These are phyloP conservation scores for Harpegnathos saltator DNA, from an alignment of 1,140 invertebrate species.

Conservation along the genomic window DNA sequence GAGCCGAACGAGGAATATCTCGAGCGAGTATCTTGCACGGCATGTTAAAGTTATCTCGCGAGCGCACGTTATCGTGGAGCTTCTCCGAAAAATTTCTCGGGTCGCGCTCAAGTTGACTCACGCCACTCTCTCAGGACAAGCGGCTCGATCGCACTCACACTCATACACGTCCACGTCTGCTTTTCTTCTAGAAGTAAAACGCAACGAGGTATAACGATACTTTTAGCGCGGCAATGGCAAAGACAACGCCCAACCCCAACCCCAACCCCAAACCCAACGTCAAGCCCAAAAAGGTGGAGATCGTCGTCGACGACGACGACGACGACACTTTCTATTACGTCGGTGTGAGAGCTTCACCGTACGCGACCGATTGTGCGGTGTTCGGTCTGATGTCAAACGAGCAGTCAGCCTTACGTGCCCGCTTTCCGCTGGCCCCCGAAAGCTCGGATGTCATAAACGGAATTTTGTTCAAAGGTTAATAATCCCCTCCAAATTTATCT, in stretches of 20 bases:
- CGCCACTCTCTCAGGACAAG: constrained; percentile 41
- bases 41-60: no score
- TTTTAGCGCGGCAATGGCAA: constrained; percentile 63
- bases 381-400: constrained; percentile 91
- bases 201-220: constrained; percentile 78
- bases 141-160: constrained; percentile 33
- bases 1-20: no score
- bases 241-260: constrained; percentile 61
- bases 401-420: constrained; percentile 88
- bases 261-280: constrained; percentile 74
- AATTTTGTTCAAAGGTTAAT: constrained; percentile 88
- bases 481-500: neutral
- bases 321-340: constrained; percentile 88
- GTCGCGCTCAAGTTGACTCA: neutral
- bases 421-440: constrained; percentile 87
- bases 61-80: no score
- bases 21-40: no score
- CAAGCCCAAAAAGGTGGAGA: constrained; percentile 78
- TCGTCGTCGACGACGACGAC: constrained; percentile 69
- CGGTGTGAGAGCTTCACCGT: constrained; percentile 92
- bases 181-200: constrained; percentile 83
- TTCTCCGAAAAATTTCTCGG: no score
- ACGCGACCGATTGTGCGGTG: constrained; percentile 90
- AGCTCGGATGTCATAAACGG: constrained; percentile 90
- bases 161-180: constrained; percentile 47